Conservation (phyloP, 2,113 vertebrate genomes). For the Thalassarche chlororhynchos region DNA sequence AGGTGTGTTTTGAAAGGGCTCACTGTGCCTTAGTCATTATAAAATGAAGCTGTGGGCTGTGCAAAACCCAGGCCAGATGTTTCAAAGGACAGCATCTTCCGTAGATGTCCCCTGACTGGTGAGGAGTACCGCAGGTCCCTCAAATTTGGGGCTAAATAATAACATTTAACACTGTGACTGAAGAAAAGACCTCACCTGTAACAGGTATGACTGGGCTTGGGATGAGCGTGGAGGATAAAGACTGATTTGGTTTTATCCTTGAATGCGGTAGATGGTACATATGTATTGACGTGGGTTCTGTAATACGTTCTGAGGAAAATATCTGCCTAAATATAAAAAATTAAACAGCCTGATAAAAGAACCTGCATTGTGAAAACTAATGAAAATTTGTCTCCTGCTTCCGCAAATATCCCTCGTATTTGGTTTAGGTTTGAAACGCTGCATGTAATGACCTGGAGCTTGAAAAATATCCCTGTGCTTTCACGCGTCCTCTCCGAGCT, state of each 20-base stretch:
- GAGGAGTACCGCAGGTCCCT: neutral
- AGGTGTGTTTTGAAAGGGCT: neutral
- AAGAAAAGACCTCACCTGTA: neutral
- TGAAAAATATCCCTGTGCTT: neutral
- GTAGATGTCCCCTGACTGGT: rapidly evolving
- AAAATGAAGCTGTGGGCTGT: neutral
- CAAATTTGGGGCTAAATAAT: neutral
- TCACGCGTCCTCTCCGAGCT: neutral
- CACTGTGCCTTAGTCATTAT: neutral
- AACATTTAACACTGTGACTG: neutral
- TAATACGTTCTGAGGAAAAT: neutral
- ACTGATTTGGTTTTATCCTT: neutral
- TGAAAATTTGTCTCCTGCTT: neutral
- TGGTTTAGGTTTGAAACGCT: neutral
- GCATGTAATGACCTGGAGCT: neutral
- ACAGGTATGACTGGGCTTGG: neutral
- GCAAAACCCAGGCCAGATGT: neutral
- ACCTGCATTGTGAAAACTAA: neutral
- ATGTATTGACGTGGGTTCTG: rapidly evolving
- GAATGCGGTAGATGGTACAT: too few relatives aligned
- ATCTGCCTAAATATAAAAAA: neutral
- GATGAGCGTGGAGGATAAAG: neutral
- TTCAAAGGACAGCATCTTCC: neutral
- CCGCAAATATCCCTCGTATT: neutral
- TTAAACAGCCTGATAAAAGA: neutral